Evolutionary conservation across 2,888 invertebrate genomes (phyloP).

Genomic region (Torymus tubicola): DNA sequence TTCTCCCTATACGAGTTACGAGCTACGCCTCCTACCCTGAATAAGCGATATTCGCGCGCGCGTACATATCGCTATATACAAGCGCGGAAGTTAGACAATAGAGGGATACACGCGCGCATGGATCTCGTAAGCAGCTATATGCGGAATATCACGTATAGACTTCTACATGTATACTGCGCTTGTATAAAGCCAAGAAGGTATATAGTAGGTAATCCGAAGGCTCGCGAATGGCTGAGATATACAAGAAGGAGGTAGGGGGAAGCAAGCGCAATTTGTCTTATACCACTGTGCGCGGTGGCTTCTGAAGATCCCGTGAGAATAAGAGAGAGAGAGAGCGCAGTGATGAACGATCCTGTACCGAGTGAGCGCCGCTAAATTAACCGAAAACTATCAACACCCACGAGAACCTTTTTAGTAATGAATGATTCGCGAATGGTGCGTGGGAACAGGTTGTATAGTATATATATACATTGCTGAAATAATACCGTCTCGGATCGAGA

Average conservation of each 20-base stretch:
- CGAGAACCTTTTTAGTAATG: constrained; percentile 56
- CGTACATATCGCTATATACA: background rate
- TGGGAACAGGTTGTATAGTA: too few species aligned
- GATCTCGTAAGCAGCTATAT: constrained; percentile 23
- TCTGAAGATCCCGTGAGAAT: constrained; percentile 54
- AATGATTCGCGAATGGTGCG: constrained; percentile 36
- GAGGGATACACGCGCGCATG: background rate
- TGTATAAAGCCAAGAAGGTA: constrained; percentile 54
- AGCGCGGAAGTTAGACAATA: constrained; percentile 21
- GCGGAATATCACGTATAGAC: background rate
- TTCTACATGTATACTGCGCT: background rate
- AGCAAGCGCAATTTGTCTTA: constrained; percentile 68
- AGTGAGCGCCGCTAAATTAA: constrained; percentile 65
- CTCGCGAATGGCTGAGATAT: constrained; percentile 66
- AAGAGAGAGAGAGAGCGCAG: constrained; percentile 41
- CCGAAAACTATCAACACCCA: constrained; percentile 70
- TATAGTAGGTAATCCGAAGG: constrained; percentile 58
- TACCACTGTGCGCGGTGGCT: constrained; percentile 42
- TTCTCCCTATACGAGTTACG: constrained; percentile 18
- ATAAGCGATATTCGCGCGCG: constrained; percentile 9
- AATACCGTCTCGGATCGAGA: too few species aligned
- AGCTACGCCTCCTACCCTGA: background rate
- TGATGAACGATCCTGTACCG: constrained; percentile 69
- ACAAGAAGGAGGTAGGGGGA: constrained; percentile 47
- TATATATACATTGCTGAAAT: too few species aligned